Evolutionary conservation across 2,113 vertebrate species (phyloP).

Genomic region (Channa maculata): DNA sequence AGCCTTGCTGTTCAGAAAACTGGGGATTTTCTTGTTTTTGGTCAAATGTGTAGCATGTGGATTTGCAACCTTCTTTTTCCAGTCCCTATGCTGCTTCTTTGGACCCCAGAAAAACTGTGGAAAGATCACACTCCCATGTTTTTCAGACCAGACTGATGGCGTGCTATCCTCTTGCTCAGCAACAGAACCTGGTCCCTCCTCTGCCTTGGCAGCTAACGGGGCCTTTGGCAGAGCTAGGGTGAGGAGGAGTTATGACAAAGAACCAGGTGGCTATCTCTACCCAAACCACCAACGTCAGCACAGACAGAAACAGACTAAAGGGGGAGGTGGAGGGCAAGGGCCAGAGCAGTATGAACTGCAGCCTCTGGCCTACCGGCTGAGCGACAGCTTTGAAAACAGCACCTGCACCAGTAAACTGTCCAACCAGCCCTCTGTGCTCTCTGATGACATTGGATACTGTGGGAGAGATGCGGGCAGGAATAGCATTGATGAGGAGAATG

Average conservation of each 20-base stretch:
- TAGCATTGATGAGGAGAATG: conserved; percentile 55
- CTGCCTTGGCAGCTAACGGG: conserved; percentile 80
- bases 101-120: conserved; percentile 95
- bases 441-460: conserved; percentile 92
- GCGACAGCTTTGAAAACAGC: conserved; percentile 98
- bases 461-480: conserved; percentile 67
- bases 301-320: conserved; percentile 64
- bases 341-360: conserved; percentile 95
- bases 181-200: conserved; percentile 55
- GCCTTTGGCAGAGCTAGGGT: conserved; percentile 84
- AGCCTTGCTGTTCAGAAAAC: conserved; percentile 90
- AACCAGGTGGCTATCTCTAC: conserved; percentile 80
- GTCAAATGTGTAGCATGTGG: conserved; percentile 97
- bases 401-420: conserved; percentile 98
- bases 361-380: conserved; percentile 91
- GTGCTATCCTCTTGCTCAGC: conserved; percentile 69
- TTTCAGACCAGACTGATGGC: conserved; percentile 77
- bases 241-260: conserved; percentile 82
- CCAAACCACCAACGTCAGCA: conserved; percentile 78
- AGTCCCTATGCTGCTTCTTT: conserved; percentile 96
- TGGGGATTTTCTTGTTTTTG: conserved; percentile 95
- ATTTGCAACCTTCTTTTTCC: conserved; percentile 98
- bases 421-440: conserved; percentile 94
- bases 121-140: conserved; percentile 89
- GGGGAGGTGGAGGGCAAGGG: conserved; percentile 71